Evolutionary conservation across 2,113 vertebrate genomes (phyloP), one percentile per base, ranked within the genome.

Genomic region (Spea multiplicata): DNA sequence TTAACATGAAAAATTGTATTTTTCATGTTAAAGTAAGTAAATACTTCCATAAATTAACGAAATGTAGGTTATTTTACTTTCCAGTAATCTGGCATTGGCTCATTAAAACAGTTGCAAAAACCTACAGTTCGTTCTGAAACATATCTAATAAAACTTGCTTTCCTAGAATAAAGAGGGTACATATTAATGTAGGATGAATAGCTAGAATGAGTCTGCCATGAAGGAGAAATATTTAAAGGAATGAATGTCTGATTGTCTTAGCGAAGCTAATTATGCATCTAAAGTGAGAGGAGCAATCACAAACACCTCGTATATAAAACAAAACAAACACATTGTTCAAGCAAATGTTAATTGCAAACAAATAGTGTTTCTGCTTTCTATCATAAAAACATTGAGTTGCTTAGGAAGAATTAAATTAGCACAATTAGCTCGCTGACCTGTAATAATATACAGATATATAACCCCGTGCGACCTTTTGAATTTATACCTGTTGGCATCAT

Each of bases 401-500:
- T 78, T 78, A 78, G 76, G 76, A 78, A 66, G 76, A 78, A 78
- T 78, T 78, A 71, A 72, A 78, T 78, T 78, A 78, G 52, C 76
- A 78, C 68, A 78, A 71, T 78, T 72, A 72, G 67, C 72, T 49
- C 69, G 71, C 30, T 78, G 76, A 78, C 76, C 69, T 78, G 61
- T 66, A 72, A 72, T 72, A 72, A 78, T 78, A 78, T 78, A 78
- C 76, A 72, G 59, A 72, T 72, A 53, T 78, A 57, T 72, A 64
- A 72, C 76, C 69, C 45, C 44, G 44, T 55, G 53, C 66, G 71
- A 78, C 30, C 76, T 69, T 78, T 52, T 72, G 47, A 53, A 45
- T 78, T n/a, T 65, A 72, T 78, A 78, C 69, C 69, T 78, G 48
- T 78, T 78, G 61, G 59, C 69, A 78, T 78, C 69, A 72, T 66